Conservation (phyloP, 2,888 invertebrate genomes). For the Spodoptera exigua region DNA sequence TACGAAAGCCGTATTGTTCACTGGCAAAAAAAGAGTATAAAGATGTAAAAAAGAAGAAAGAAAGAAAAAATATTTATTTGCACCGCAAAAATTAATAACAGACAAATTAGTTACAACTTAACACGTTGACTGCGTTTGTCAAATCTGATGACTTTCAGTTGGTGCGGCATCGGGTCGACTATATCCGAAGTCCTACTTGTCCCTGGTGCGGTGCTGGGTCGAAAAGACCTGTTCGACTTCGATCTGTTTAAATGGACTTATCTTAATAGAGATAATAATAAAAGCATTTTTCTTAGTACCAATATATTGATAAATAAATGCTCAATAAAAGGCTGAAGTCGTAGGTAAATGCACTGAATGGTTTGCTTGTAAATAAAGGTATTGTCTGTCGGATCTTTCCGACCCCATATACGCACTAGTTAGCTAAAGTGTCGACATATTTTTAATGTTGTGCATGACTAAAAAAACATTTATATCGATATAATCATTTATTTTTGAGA, state of each 20-base stretch:
- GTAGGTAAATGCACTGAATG: constrained; percentile 10
- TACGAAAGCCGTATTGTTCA: too few species aligned
- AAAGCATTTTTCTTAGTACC: constrained; percentile 2
- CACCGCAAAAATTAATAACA: too few species aligned
- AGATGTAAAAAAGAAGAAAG: too few species aligned
- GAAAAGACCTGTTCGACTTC: constrained; percentile 11
- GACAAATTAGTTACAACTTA: too few species aligned
- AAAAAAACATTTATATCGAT: constrained; percentile 1
- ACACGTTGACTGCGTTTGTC: constrained; percentile 15
- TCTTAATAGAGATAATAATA: constrained; percentile 6
- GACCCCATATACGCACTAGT: constrained; percentile 3
- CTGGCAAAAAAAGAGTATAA: too few species aligned
- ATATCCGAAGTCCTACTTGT: constrained; percentile 12
- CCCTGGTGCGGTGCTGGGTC: constrained; percentile 15
- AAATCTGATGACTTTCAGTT: constrained; percentile 14
- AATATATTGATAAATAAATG: constrained; percentile 5
- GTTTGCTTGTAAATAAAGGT: constrained; percentile 7
- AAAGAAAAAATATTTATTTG: too few species aligned
- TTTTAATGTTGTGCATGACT: constrained; percentile 4
- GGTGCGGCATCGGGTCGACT: constrained; percentile 18
- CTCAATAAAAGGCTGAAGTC: constrained; percentile 8
- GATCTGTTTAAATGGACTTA: constrained; percentile 5
- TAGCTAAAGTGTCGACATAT: constrained; percentile 2
- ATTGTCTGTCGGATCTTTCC: too few species aligned
- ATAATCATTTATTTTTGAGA: too few species aligned